Percentiles rank a stretch among this genome's conserved stretches.
Conservation (phyloP, 35 echinoderm and acorn worm species). For the Stichopus chloronotus region DNA sequence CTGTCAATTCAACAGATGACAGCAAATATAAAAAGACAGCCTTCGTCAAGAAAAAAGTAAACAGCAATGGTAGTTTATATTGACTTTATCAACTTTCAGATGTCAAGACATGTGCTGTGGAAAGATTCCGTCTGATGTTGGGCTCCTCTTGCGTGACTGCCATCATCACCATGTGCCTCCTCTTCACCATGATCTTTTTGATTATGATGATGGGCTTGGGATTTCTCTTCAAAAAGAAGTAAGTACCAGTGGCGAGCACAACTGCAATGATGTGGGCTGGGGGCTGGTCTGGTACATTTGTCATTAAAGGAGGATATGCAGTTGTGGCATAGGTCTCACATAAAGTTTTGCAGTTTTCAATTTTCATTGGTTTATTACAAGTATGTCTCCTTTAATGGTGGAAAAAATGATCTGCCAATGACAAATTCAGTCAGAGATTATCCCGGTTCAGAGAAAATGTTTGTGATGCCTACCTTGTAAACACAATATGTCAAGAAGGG, state of each 20-base stretch:
- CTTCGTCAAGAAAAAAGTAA: no score
- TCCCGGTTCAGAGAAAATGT: no score
- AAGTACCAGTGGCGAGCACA: neutral
- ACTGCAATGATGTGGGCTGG: neutral
- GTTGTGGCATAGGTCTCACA: neutral
- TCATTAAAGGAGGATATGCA: no score
- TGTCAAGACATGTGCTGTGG: neutral
- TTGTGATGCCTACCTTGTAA: no score
- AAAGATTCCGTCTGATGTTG: slow-evolving; percentile 4
- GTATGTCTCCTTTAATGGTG: no score
- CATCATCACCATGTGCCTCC: slow-evolving; percentile 11
- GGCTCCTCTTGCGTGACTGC: slow-evolving; percentile 47
- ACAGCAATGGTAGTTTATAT: no score
- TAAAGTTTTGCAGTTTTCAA: neutral
- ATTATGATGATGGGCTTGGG: slow-evolving; percentile 16
- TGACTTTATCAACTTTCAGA: neutral
- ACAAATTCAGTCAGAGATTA: no score
- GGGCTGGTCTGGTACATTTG: no score
- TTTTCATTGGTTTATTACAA: neutral
- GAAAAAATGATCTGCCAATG: no score
- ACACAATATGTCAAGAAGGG: no score
- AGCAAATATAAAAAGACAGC: no score
- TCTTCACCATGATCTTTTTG: slow-evolving; percentile 26
- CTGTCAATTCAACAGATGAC: no score
- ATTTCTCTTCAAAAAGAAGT: slow-evolving; percentile 59